Conservation (phyloP, 2,888 invertebrate genomes). For the Drosophila koepferae region DNA sequence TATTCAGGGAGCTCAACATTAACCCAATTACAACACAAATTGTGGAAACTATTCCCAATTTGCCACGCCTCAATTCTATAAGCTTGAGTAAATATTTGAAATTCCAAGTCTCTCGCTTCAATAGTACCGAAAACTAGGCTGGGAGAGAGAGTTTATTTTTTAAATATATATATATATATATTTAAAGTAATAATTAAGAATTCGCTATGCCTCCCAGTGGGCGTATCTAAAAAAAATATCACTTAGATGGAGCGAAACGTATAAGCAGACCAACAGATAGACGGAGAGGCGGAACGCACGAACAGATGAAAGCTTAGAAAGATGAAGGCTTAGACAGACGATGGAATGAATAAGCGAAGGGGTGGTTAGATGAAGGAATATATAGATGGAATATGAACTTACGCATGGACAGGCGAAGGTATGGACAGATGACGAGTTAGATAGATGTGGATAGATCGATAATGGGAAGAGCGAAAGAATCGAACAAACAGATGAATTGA, state of each 20-base stretch:
- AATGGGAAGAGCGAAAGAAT: no score
- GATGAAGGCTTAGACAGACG: neutral
- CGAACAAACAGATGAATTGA: no score
- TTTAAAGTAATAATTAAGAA: neutral
- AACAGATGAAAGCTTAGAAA: neutral
- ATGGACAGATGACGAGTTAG: no score
- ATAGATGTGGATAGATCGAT: no score
- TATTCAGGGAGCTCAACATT: neutral
- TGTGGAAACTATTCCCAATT: slow-evolving; percentile 26
- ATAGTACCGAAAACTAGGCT: neutral
- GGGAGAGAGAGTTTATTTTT: neutral
- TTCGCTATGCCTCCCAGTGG: neutral
- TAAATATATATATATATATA: neutral
- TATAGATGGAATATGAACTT: no score
- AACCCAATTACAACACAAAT: slow-evolving; percentile 8
- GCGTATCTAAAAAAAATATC: neutral
- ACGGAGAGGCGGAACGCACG: no score
- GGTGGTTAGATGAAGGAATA: neutral
- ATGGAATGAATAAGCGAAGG: neutral
- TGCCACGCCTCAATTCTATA: neutral
- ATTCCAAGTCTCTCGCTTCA: neutral
- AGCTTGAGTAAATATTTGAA: neutral
- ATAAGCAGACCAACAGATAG: no score
- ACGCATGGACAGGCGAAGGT: no score
- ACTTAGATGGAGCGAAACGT: neutral